phyloP scores from a whole-genome alignment of 2,888 invertebrate species.

The Tanytarsus gracilentus region DNA sequence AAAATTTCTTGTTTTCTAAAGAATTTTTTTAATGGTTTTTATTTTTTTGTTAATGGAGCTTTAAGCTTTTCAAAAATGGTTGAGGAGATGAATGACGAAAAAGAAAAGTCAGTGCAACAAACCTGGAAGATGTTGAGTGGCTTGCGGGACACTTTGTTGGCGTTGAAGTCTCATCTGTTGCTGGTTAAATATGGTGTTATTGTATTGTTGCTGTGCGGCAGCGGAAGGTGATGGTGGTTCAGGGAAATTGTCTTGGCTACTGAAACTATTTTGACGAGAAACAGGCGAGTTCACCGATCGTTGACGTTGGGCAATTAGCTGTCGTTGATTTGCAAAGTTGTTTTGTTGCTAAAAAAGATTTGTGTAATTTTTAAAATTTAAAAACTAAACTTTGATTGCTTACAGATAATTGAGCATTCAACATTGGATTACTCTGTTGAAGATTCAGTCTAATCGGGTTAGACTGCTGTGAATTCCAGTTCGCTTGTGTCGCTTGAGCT shows the following conservation, averaged over 20 bases:
- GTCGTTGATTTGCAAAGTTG: constrained; percentile 36
- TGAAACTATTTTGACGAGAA: constrained; percentile 42
- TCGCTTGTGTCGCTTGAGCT: constrained; percentile 42
- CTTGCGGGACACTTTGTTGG: constrained; percentile 42
- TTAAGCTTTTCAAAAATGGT: not conserved
- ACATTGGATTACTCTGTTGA: constrained; percentile 78
- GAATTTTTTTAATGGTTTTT: not conserved
- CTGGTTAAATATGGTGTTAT: constrained; percentile 33
- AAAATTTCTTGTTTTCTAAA: not conserved
- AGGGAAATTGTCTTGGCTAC: constrained; percentile 34
- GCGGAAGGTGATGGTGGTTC: constrained; percentile 37
- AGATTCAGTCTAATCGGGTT: constrained; percentile 46
- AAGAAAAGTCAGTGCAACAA: constrained; percentile 6
- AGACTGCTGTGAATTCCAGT: constrained; percentile 32
- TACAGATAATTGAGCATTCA: constrained; percentile 75
- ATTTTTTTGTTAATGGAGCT: not conserved
- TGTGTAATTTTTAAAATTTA: not conserved
- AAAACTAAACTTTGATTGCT: constrained; percentile 38
- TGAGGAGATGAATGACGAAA: not conserved
- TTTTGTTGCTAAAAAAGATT: constrained; percentile 29
- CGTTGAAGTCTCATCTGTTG: constrained; percentile 42
- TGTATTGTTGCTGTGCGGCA: constrained; percentile 32
- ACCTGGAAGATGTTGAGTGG: constrained; percentile 44
- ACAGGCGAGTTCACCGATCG: constrained; percentile 42
- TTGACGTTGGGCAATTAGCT: constrained; percentile 37